These are phyloP conservation scores for Neostethus bicornis DNA, from an alignment of 2,797 vertebrate species.

Conservation along the genomic window DNA sequence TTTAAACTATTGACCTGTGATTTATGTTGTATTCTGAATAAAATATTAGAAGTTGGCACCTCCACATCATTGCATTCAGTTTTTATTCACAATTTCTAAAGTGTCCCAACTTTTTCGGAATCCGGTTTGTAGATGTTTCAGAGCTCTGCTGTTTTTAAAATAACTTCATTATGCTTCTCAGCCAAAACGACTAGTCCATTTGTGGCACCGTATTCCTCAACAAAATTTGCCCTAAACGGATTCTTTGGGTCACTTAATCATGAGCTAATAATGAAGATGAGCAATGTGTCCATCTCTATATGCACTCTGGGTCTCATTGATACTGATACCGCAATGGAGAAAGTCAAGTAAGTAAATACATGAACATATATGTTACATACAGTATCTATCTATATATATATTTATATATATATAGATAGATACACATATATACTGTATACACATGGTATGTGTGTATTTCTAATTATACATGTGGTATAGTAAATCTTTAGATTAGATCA, in stretches of 20 bases:
- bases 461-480: too few relatives aligned
- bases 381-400: too few relatives aligned
- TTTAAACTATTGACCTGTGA: too few relatives aligned
- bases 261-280: constrained; percentile 84
- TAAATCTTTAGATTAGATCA: too few relatives aligned
- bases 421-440: too few relatives aligned
- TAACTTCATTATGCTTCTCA: constrained; percentile 44
- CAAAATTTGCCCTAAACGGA: constrained; percentile 88
- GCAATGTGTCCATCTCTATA: constrained; percentile 82
- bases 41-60: too few relatives aligned
- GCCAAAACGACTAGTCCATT: constrained; percentile 82
- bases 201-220: constrained; percentile 79
- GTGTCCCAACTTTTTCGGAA: neutral
- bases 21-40: too few relatives aligned
- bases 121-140: neutral
- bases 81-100: too few relatives aligned
- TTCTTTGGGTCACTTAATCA: constrained; percentile 84
- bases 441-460: too few relatives aligned
- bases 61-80: too few relatives aligned
- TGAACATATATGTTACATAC: too few relatives aligned
- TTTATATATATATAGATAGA: neutral
- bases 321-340: constrained; percentile 77
- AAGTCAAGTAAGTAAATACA: constrained; percentile 78
- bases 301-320: constrained; percentile 87
- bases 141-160: neutral